Evolutionary conservation across 2,888 invertebrate species (phyloP).

Genomic region (Apotomis capreana): DNA sequence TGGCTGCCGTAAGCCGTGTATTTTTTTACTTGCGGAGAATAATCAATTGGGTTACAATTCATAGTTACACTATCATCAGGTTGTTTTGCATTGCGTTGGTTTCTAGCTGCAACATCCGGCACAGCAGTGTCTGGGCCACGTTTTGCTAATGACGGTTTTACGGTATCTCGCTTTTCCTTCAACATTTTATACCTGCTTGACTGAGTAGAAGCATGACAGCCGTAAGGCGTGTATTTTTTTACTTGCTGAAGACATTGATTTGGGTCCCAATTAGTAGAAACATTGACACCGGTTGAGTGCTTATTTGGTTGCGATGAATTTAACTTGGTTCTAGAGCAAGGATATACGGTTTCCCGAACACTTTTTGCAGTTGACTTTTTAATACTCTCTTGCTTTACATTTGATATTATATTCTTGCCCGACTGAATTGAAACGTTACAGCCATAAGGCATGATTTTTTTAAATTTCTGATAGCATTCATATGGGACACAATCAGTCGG

Average conservation of each 20-base stretch:
- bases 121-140: no score
- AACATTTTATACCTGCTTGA: background rate
- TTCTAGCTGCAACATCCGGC: no score
- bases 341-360: no score
- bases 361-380: no score
- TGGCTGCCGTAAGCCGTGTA: slow-evolving; percentile 12
- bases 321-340: background rate
- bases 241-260: slow-evolving; percentile 3
- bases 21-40: background rate
- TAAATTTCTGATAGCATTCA: no score
- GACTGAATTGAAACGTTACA: no score
- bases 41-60: slow-evolving; percentile 4
- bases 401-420: no score
- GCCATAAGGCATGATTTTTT: no score
- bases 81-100: background rate
- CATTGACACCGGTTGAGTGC: slow-evolving; percentile 1
- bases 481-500: no score
- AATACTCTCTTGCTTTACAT: no score
- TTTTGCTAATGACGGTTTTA: no score
- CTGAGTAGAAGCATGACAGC: slow-evolving; percentile 21
- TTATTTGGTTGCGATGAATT: background rate
- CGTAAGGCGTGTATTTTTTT: slow-evolving; percentile 4
- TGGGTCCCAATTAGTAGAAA: background rate
- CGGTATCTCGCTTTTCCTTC: background rate
- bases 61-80: background rate